Evolutionary conservation across 2,888 invertebrate genomes (phyloP).

Genomic region (Fabriciana adippe): DNA sequence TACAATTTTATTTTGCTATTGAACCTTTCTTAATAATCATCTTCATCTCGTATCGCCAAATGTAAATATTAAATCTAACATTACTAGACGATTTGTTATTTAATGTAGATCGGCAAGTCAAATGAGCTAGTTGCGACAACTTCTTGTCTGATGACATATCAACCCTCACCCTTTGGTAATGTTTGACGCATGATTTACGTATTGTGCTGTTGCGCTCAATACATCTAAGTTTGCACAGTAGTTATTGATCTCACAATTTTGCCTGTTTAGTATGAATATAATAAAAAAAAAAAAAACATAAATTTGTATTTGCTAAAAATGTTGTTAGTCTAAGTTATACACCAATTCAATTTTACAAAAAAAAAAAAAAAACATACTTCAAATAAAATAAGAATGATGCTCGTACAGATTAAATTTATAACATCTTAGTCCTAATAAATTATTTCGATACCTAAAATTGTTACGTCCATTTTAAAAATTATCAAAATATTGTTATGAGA

Average conservation of each 20-base stretch:
- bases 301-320: no score
- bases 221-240: slow-evolving; percentile 23
- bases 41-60: not conserved
- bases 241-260: not conserved
- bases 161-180: slow-evolving; percentile 59
- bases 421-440: no score
- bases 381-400: no score
- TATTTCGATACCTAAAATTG: no score
- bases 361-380: no score
- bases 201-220: slow-evolving; percentile 32
- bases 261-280: not conserved
- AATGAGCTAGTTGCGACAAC: slow-evolving; percentile 51
- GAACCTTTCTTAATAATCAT: not conserved
- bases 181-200: slow-evolving; percentile 69
- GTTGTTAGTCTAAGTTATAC: no score
- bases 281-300: no score
- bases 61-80: slow-evolving; percentile 51
- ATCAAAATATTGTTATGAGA: no score
- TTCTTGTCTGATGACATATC: slow-evolving; percentile 55
- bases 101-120: slow-evolving; percentile 54
- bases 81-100: slow-evolving; percentile 57
- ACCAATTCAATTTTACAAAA: no score
- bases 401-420: no score
- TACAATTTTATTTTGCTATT: slow-evolving; percentile 3
- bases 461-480: no score